phyloP scores from a whole-genome alignment of 2,113 vertebrate genomes.

The Salvator merianae region DNA sequence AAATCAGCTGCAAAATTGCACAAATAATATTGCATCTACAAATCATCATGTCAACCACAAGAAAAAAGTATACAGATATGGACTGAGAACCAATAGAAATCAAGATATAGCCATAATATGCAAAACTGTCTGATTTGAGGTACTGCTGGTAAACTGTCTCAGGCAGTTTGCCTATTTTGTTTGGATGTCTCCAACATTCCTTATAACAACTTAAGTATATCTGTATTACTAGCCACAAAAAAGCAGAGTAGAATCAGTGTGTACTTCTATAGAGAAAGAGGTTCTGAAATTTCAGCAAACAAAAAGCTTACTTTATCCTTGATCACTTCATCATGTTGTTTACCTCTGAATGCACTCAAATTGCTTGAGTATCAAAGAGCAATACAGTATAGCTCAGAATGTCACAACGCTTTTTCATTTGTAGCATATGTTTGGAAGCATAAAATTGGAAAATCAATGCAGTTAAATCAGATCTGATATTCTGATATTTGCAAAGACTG shows the following conservation, averaged over 20 bases:
- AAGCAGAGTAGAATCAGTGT: neutral
- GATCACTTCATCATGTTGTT: conserved; percentile 55
- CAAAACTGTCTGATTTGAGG: no score
- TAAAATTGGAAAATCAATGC: conserved; percentile 59
- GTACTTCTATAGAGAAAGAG: neutral
- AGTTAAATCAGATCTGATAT: conserved; percentile 40
- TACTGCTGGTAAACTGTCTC: no score
- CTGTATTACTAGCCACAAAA: neutral
- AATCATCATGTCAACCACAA: no score
- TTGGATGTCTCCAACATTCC: no score
- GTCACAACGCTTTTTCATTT: conserved; percentile 43
- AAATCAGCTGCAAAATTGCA: no score
- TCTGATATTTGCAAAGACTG: conserved; percentile 42
- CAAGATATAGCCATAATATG: no score
- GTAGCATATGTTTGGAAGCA: conserved; percentile 40
- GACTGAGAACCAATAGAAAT: no score
- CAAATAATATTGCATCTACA: no score
- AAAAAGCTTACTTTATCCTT: conserved; percentile 43
- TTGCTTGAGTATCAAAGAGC: conserved; percentile 55
- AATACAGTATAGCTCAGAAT: conserved; percentile 33
- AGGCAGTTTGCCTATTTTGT: no score
- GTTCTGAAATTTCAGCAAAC: conserved; percentile 41
- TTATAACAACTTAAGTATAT: neutral
- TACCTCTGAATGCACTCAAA: conserved; percentile 59
- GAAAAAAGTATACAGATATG: no score